Evolutionary conservation across 2,888 invertebrate species (phyloP).

Genomic region (Leptinotarsa juncta): DNA sequence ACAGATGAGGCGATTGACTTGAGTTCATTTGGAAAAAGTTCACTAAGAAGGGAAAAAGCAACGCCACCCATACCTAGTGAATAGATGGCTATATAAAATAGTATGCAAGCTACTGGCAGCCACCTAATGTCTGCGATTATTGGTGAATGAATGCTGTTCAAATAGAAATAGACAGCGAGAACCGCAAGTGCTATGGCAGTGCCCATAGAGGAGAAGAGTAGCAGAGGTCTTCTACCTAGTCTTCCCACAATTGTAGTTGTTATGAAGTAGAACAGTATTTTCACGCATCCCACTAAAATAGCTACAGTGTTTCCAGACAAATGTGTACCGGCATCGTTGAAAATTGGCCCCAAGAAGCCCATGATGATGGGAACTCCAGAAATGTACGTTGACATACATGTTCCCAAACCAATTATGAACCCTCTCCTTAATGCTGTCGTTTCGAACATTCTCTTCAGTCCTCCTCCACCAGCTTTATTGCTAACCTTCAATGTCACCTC

Average conservation of each 20-base stretch:
- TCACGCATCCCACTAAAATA: too few relatives aligned
- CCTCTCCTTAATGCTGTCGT: neutral
- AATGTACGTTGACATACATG: neutral
- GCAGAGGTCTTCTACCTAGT: constrained; percentile 55
- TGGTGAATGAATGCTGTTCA: constrained; percentile 61
- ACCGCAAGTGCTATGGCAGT: constrained; percentile 72
- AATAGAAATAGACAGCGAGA: constrained; percentile 72
- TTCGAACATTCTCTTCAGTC: neutral
- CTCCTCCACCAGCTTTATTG: neutral
- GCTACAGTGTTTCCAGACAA: too few relatives aligned
- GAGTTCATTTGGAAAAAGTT: constrained; percentile 81
- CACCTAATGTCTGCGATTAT: constrained; percentile 67
- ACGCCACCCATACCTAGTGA: constrained; percentile 78
- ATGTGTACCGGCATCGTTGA: too few relatives aligned
- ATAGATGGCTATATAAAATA: constrained; percentile 78
- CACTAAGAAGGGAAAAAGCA: constrained; percentile 84
- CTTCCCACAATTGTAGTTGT: too few relatives aligned
- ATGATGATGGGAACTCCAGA: neutral
- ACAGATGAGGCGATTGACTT: constrained; percentile 71
- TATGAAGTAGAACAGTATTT: too few relatives aligned
- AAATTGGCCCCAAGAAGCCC: neutral
- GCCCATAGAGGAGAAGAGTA: constrained; percentile 71
- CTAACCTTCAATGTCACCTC: constrained; percentile 71
- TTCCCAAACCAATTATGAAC: neutral
- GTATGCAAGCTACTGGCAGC: constrained; percentile 76